phyloP scores from a whole-genome alignment of 2,888 invertebrate species.

The Gerris lacustris region DNA sequence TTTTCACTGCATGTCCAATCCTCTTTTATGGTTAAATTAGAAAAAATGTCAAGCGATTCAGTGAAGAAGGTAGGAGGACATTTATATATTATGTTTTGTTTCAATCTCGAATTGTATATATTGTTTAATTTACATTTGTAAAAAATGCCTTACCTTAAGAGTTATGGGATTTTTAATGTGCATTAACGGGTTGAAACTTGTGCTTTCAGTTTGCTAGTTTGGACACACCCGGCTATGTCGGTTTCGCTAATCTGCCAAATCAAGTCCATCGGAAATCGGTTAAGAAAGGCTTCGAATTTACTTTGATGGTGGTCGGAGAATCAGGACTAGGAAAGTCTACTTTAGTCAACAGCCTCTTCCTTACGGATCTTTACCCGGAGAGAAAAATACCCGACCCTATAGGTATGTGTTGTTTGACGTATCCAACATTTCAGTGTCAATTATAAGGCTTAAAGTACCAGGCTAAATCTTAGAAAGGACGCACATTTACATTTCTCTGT shows the following conservation, averaged over 20 bases:
- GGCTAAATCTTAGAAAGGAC: no score
- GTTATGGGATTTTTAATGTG: no score
- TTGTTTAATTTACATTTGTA: no score
- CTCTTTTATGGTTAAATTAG: neutral
- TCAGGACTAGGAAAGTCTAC: slow-evolving; percentile 92
- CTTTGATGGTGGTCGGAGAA: slow-evolving; percentile 87
- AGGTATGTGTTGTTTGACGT: slow-evolving; percentile 44
- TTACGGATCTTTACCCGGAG: slow-evolving; percentile 90
- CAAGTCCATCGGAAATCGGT: slow-evolving; percentile 95
- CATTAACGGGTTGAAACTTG: no score
- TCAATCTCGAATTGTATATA: no score
- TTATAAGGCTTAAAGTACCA: no score
- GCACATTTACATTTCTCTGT: no score
- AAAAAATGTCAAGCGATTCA: slow-evolving; percentile 48
- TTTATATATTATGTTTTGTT: neutral
- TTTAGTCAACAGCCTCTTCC: slow-evolving; percentile 83
- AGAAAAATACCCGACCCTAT: slow-evolving; percentile 75
- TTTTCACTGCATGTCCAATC: neutral
- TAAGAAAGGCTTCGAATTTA: slow-evolving; percentile 95
- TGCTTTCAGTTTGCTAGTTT: slow-evolving; percentile 59
- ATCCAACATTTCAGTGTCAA: no score
- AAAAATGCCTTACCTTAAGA: no score
- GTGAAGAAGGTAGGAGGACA: slow-evolving; percentile 45
- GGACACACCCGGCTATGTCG: slow-evolving; percentile 78
- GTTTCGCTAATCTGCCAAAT: slow-evolving; percentile 90